Evolutionary conservation across 2,888 invertebrate genomes (phyloP), one percentile per base, ranked within the genome.

Genomic region (Belgica antarctica): DNA sequence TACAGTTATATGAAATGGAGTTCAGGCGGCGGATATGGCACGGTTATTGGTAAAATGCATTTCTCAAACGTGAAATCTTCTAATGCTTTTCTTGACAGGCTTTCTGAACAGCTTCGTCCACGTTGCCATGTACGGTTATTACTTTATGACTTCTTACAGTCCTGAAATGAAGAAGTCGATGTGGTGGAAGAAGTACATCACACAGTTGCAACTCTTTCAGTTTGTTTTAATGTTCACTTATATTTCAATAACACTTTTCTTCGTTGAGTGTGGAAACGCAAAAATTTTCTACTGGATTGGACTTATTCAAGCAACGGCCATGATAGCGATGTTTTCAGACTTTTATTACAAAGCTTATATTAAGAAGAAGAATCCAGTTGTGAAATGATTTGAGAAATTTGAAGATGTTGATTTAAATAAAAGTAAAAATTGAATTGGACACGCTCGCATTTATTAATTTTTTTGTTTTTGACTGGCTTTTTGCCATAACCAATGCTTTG

Each of bases 161-260:
- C 89, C 89, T 0, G 82, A 83, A 61, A 84, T 87, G 75, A 88
- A 87, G 75, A 81, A 87, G 71, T 87, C 85, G 71, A 77, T 87
- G 0, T 89, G 89, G 88, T 89, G 90, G 87, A 93, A 92, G 77
- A 89, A 88, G 74, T 83, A 89, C 75, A 86, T 93, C 73, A 92
- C 92, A 0, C 88, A 87, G 74, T 75, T 91, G 72, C 92, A 79
- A 28, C 2, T 52, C 17, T 22, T 10, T 31, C 8, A 8, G 15
- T 17, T 34, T 19, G 22, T 3, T 28, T 41, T 17, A 52, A 52
- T 31, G n/a, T n/a, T 2, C 41, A 41, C 12, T 2, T 12, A 10
- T 15, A 41, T 4, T 15, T 34, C 7, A 41, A 41, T 17, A 52
- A 17, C 17, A 22, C 12, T 41, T 66, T 28, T 66, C 19, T 47